Evolutionary conservation across 1,140 invertebrate genomes (phyloP), one percentile per base, ranked within the genome.

Genomic region (Apis dorsata): DNA sequence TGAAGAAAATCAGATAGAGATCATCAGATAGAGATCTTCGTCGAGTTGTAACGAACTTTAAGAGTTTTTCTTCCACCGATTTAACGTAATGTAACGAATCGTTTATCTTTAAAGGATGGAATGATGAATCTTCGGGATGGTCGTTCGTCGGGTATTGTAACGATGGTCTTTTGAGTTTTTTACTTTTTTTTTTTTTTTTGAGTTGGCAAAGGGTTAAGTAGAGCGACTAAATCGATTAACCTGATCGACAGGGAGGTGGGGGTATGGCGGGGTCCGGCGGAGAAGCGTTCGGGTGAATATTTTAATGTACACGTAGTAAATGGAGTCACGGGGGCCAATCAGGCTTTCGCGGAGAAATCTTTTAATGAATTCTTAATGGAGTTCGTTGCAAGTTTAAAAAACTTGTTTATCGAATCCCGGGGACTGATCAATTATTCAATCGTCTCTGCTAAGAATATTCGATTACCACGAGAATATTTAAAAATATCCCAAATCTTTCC

Each of bases 171-270:
- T 19, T 13, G 9, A 55, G 51, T 28, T 72, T 19, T 7, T 44
- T 44, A 5, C 5, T 44, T 44, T 44, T 0, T 44, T 44, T 7
- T 7, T 44, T 7, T 44, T 44, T 44, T 28, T 55, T 28, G 11
- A 72, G 24, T 34, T 51, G 17, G 55, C 12, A 21, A 28, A 72
- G 70, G 24, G 51, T 72, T 72, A 55, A 72, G 70, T 28, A 19
- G 70, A 57, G 24, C 11, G 28, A 34, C 51, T 73, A 19, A 34
- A 73, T 73, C 53, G 55, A 57, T 73, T 34, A 73, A 57, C 53
- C 34, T 44, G 34, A 44, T 44, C 34, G 34, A 44, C 34, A 15
- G 12, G 1, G 53, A 55, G 12, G 34, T 2, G 34, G 34, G 53
- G 53, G 15, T 12, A 1, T 19, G 59, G 59, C 17, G n/a, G 1